These are phyloP conservation scores for Drosophila repletoides DNA, from an alignment of 1,140 invertebrate genomes.

Conservation along the genomic window DNA sequence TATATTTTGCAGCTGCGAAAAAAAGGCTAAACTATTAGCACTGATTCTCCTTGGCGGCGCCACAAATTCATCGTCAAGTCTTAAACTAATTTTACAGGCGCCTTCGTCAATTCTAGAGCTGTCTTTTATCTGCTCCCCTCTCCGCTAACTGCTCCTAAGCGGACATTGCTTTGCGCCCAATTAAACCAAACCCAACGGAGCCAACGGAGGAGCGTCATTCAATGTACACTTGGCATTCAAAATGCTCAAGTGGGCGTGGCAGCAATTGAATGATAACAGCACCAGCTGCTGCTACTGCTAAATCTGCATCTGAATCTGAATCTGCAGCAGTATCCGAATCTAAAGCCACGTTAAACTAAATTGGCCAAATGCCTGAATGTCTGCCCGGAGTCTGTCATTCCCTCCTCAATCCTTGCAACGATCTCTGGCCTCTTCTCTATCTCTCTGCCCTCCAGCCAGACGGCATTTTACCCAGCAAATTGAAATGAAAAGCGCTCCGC, in stretches of 20 bases:
- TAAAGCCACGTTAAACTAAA: slow-evolving; percentile 61
- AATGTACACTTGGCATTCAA: slow-evolving; percentile 46
- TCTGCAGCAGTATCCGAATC: neutral
- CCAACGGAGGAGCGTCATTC: slow-evolving; percentile 28
- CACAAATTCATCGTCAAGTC: too few species aligned
- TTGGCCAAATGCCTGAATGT: slow-evolving; percentile 66
- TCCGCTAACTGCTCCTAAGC: neutral
- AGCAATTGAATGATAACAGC: slow-evolving; percentile 73
- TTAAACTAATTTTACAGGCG: slow-evolving; percentile 49
- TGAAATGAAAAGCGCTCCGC: slow-evolving; percentile 71
- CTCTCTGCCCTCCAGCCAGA: neutral
- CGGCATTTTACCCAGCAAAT: slow-evolving; percentile 60
- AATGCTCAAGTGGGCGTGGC: slow-evolving; percentile 53
- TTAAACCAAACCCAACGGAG: slow-evolving; percentile 41
- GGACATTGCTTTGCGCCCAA: slow-evolving; percentile 45
- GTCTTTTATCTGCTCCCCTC: neutral
- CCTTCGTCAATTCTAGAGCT: neutral
- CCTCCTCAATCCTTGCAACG: slow-evolving; percentile 30
- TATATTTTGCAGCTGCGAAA: slow-evolving; percentile 11
- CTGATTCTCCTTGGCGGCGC: too few species aligned
- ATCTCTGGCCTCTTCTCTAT: slow-evolving; percentile 1
- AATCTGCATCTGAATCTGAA: neutral
- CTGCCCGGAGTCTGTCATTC: slow-evolving; percentile 34
- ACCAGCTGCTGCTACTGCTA: slow-evolving; percentile 36
- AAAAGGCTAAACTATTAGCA: too few species aligned